Percentiles rank a stretch among this genome's conserved stretches.
These are phyloP conservation scores for Norana najaformis DNA, from an alignment of 2,888 invertebrate species.

Conservation along the genomic window DNA sequence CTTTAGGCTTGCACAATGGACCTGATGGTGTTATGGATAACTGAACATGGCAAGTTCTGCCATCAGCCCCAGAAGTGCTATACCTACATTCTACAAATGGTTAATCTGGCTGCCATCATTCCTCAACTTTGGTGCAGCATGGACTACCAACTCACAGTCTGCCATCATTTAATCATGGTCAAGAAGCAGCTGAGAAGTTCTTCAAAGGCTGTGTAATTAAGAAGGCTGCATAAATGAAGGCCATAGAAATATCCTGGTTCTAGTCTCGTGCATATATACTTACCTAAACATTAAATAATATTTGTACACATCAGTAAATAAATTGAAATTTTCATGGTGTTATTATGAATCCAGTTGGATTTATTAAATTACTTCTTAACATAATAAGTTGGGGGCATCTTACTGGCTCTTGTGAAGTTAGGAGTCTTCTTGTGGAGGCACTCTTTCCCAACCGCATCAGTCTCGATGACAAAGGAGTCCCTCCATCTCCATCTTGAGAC, in stretches of 20 bases:
- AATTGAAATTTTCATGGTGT: neutral
- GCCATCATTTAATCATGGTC: neutral
- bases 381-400: neutral
- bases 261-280: neutral
- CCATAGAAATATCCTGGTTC: neutral
- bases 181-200: neutral
- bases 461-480: neutral
- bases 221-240: neutral
- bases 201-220: neutral
- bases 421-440: neutral
- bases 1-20: conserved; percentile 2
- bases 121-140: neutral
- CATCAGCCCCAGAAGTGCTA: neutral
- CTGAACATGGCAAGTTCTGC: too few relatives aligned
- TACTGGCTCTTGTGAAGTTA: neutral
- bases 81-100: neutral
- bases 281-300: neutral
- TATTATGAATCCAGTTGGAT: neutral
- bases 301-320: neutral
- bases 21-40: neutral
- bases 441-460: neutral
- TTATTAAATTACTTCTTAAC: neutral
- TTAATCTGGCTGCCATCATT: neutral
- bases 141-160: neutral
- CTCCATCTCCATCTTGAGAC: neutral